Base-by-base conservation (phyloP, 2,113 vertebrate genomes). In the Megaleporinus macrocephalus region DNA sequence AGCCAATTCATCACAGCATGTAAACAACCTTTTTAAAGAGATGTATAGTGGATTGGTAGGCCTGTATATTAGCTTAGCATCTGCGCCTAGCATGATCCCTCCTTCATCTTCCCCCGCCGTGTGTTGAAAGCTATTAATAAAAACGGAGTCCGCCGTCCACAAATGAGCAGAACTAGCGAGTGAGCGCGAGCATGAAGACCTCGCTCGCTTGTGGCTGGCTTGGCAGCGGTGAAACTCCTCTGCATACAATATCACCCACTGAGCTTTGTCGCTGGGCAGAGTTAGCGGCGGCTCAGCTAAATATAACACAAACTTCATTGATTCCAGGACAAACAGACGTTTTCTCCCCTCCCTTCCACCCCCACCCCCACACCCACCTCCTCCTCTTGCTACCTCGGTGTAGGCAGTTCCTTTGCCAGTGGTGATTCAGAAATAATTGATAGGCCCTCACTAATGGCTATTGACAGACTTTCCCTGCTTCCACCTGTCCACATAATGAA, bases 391-490 rank as follows among this genome's bases (percentile, higher is more conserved):
- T 51, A 65, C 22, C 33, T 82, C 63, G 76, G 81, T 80, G 72
- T 61, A 83, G 72, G 81, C 62, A 78, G 81, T 86, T 80, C 83
- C 53, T 80, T 66, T 29, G 86, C 77, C 80, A 85, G 81, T 76
- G 51, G 55, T 74, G 80, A 85, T 84, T 79, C 86, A 85, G 80
- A 89, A 88, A 81, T 78, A 88, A 89, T 89, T 83, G 89, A 89
- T 78, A 82, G 79, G 71, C 86, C 74, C 74, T 70, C 78, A 76
- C 72, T 90, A 90, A 90, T 84, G 88, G 85, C 83, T 87, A 87
- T 89, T 86, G 89, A 91, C 90, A 88, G 89, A 24, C 77, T 79
- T 83, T 90, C 84, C 81, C 44, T 75, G 61, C 83, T 70, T 65
- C 73, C 62, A 74, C 78, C 85, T 88, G 85, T 83, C 73, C 76